These are phyloP conservation scores for Ophion ventricosus DNA, from an alignment of 2,888 invertebrate genomes.

Conservation along the genomic window DNA sequence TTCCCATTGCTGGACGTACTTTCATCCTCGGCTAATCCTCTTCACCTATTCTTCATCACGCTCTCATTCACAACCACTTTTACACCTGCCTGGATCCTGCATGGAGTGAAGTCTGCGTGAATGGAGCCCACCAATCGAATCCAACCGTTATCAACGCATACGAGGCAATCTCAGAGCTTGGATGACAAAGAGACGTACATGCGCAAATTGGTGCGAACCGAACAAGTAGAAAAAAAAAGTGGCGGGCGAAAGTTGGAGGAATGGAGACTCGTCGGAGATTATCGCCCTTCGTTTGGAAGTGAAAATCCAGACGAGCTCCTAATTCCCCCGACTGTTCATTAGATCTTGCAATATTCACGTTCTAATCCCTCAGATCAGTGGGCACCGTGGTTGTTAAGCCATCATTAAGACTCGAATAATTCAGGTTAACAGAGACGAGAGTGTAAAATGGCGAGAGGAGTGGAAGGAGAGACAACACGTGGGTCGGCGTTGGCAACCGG, in stretches of 20 bases:
- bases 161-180: not conserved
- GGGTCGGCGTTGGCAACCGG: conserved; percentile 70
- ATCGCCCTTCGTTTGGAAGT: conserved; percentile 69
- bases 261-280: conserved; percentile 50
- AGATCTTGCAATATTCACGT: conserved; percentile 82
- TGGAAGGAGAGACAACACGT: conserved; percentile 40
- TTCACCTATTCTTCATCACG: not conserved
- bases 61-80: not conserved
- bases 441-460: conserved; percentile 44
- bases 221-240: not conserved
- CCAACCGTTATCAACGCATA: conserved; percentile 16
- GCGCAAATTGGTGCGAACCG: not conserved
- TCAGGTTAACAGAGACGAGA: conserved; percentile 81
- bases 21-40: not conserved
- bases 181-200: conserved; percentile 1
- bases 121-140: conserved; percentile 29
- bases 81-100: not conserved
- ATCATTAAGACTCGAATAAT: conserved; percentile 84
- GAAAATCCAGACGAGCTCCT: conserved; percentile 76
- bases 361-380: conserved; percentile 83
- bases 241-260: not conserved
- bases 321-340: conserved; percentile 81
- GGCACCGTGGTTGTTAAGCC: conserved; percentile 80
- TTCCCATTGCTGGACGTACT: conserved; percentile 1
- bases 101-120: not conserved